Evolutionary conservation across 2,888 invertebrate genomes (phyloP).

Genomic region (Apotomis turbidana): DNA sequence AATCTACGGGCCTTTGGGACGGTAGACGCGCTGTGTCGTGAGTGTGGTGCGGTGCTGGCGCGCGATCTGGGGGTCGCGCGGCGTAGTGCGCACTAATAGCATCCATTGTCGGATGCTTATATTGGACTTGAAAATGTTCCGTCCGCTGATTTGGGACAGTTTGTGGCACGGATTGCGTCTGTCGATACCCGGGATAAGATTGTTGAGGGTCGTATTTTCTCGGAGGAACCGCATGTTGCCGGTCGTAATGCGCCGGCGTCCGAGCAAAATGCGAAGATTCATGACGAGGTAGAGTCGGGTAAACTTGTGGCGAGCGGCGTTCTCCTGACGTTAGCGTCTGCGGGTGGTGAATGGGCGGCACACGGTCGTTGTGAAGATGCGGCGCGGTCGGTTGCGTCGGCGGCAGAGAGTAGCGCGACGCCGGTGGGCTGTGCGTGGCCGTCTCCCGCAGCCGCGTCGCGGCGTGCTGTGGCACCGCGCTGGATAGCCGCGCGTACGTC

Average conservation of each 20-base stretch:
- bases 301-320: conserved; percentile 63
- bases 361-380: conserved; percentile 75
- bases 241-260: conserved; percentile 67
- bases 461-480: conserved; percentile 69
- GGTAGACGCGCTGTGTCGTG: conserved; percentile 65
- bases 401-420: conserved; percentile 67
- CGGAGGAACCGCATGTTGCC: conserved; percentile 66
- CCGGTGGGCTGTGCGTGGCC: conserved; percentile 65
- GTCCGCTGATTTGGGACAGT: conserved; percentile 67
- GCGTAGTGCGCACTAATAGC: conserved; percentile 65
- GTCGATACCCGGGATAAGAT: conserved; percentile 75
- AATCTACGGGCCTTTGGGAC: conserved; percentile 59
- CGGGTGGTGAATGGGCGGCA: conserved; percentile 79
- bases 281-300: conserved; percentile 63
- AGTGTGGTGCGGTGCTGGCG: conserved; percentile 61
- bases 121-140: conserved; percentile 66
- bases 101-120: conserved; percentile 67
- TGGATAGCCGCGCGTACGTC: conserved; percentile 71
- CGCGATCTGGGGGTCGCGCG: conserved; percentile 65
- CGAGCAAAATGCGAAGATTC: conserved; percentile 69
- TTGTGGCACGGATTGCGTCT: conserved; percentile 60
- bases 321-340: conserved; percentile 60
- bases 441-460: conserved; percentile 67
- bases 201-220: conserved; percentile 78
- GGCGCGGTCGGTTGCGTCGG: conserved; percentile 59